A percentile compares a stretch with the other conserved stretches of the same genome.
Conservation (phyloP, 2,113 vertebrate species). For the Hucho hucho region DNA sequence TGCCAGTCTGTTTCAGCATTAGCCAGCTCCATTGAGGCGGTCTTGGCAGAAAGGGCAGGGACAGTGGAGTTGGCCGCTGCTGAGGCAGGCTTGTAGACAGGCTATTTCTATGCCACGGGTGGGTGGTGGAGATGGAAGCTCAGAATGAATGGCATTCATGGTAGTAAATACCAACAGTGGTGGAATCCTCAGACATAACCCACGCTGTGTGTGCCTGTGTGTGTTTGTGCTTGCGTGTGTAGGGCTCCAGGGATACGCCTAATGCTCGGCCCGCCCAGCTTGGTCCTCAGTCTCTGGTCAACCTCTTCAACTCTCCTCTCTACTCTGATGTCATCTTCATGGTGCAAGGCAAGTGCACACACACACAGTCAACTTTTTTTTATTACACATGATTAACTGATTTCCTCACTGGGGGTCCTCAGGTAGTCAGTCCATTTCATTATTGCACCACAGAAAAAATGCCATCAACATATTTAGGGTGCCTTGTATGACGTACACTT, state of each 20-base stretch:
- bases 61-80: conserved; percentile 40
- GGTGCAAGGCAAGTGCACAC: conserved; percentile 86
- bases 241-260: conserved; percentile 70
- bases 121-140: conserved; percentile 29
- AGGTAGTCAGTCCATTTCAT: conserved; percentile 25
- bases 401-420: conserved; percentile 1
- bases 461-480: no score
- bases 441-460: not conserved
- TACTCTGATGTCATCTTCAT: conserved; percentile 96
- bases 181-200: conserved; percentile 30
- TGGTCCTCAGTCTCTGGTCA: conserved; percentile 83
- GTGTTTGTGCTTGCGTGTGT: conserved; percentile 20
- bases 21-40: conserved; percentile 30
- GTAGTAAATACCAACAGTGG: conserved; percentile 34
- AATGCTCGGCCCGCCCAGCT: conserved; percentile 69
- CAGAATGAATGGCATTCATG: conserved; percentile 54
- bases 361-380: conserved; percentile 42
- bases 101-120: conserved; percentile 50
- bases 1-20: conserved; percentile 34
- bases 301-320: conserved; percentile 90
- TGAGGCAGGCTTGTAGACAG: conserved; percentile 44
- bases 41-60: conserved; percentile 39
- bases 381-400: conserved; percentile 40
- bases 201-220: conserved; percentile 1
- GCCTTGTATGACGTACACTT: no score